Base-by-base conservation (phyloP, 2,888 invertebrate genomes). In the Acanthococcus lagerstroemiae region DNA sequence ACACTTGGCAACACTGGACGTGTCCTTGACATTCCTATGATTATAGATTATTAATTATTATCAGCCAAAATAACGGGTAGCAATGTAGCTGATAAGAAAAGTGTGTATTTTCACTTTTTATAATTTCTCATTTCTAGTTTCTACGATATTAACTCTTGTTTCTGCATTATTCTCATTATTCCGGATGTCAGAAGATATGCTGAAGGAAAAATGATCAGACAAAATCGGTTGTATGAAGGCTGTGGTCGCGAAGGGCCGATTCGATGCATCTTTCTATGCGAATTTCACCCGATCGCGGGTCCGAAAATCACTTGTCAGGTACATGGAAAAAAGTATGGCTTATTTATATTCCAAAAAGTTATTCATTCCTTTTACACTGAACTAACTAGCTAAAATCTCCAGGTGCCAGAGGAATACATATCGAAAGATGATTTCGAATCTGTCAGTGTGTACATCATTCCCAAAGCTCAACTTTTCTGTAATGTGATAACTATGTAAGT, bases 371-470 rank as follows among this genome's bases (percentile, higher is more conserved):
- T 1, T 37, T 37, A 37, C n/a, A 15, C 12, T 37, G 37, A 3
- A 30, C 7, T 30, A 30, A 30, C 6, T 9, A 6, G 6, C 37
- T 30, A 2, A 3, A 37, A 2, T 37, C n/a, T 55, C 15, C 75
- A 82, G 79, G 89, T 90, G 67, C 95, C 95, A 5, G 87, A 89
- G 73, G 89, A 92, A 74, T 91, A 87, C 74, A 86, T 96, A 55
- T 88, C 90, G 0, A 95, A 95, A 76, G 95, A 95, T 73, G 82
- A 88, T 21, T 95, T 96, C 80, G 94, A 95, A 79, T 87, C 90
- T 67, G 86, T 95, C 67, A 93, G 90, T 75, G 90, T 90, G 24
- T 96, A 92, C 75, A 92, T 96, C 70, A 96, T 96, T 74, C 95
- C 95, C 3, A 96, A 95, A 77, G 88, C 88, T 26, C 91, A 94